Base-by-base conservation (phyloP, 2,113 vertebrate genomes). In the Neolamprologus kungweensis region DNA sequence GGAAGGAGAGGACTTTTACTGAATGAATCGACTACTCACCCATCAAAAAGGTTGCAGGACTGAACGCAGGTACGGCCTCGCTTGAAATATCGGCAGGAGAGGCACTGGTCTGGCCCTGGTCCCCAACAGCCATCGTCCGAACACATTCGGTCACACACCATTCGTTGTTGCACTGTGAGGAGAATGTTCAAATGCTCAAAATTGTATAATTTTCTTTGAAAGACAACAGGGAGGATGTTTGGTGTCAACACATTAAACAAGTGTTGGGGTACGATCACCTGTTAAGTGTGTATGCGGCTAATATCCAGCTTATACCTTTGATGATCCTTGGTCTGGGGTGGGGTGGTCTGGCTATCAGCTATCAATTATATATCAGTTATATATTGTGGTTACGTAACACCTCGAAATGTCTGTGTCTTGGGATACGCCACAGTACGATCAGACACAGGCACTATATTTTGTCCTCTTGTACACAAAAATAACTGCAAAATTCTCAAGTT, bases 111-210 rank as follows among this genome's bases (percentile, higher is more conserved):
- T 1, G 98, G 97, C 2, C 98, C 99, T 0, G 98, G 97, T 3
- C 98, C 98, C 99, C 99, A 99, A 17, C 99, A 99, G 17, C 99
- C 98, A 2, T 97, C 96, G 1, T 95, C 97, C 0, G 99, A 99
- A 88, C 99, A 99, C 91, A 99, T 96, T 26, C 91, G 93, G 23
- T 99, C 98, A 73, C 99, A 99, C 57, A 98, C 95, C 97, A 97
- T 98, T 9, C 96, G 96, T 89, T 98, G 97, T 2, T 97, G 97
- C 94, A 95, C 99, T 99, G 95, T 14, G 85, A 94, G 89, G 68
- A 78, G 16, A 79, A 28, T 42, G 26, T 78, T 51, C 17, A 78
- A 78, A 78, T 13, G 73, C 3, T 78, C 26, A 51, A 50, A 78
- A 78, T 33, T 3, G 17, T 31, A 33, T 8, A 11, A 28, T 75